Conservation (phyloP, 2,888 invertebrate species). For the Gnatocerus cornutus region DNA sequence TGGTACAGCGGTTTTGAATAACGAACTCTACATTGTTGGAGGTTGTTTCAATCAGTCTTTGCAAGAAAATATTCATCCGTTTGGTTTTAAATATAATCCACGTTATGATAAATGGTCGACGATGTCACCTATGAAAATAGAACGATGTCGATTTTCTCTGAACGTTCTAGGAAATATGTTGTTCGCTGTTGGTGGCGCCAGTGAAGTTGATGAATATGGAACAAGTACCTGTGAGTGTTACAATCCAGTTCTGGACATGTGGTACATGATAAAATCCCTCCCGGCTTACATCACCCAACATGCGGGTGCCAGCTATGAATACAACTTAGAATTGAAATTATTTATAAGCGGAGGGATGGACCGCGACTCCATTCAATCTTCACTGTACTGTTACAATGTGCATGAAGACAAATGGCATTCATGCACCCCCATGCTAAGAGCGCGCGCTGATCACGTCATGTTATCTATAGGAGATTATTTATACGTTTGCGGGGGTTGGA, state of each 20-base stretch:
- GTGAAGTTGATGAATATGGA: conserved; percentile 74
- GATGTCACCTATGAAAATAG: conserved; percentile 79
- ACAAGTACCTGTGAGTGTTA: conserved; percentile 76
- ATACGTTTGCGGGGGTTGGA: conserved; percentile 81
- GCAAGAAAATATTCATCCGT: conserved; percentile 82
- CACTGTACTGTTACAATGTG: conserved; percentile 73
- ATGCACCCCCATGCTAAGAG: conserved; percentile 74
- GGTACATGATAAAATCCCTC: conserved; percentile 75
- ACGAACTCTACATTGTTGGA: conserved; percentile 81
- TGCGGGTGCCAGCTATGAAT: conserved; percentile 71
- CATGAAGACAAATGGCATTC: conserved; percentile 73
- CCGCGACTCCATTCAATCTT: conserved; percentile 72
- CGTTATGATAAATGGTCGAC: conserved; percentile 78
- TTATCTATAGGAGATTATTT: conserved; percentile 74
- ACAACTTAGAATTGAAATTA: conserved; percentile 68
- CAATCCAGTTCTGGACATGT: conserved; percentile 74
- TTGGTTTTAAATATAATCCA: conserved; percentile 78
- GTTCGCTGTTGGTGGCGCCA: conserved; percentile 79
- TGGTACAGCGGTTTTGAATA: conserved; percentile 80
- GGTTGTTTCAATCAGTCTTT: conserved; percentile 82
- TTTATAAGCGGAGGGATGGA: conserved; percentile 75
- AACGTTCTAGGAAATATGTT: conserved; percentile 73
- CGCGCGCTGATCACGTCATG: conserved; percentile 80
- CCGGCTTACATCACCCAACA: conserved; percentile 77
- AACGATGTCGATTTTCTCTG: conserved; percentile 79